A percentile compares a stretch with the other conserved stretches of the same genome.
Evolutionary conservation across 2,797 vertebrate species (phyloP).

Genomic region (Rhinichthys osculus): DNA sequence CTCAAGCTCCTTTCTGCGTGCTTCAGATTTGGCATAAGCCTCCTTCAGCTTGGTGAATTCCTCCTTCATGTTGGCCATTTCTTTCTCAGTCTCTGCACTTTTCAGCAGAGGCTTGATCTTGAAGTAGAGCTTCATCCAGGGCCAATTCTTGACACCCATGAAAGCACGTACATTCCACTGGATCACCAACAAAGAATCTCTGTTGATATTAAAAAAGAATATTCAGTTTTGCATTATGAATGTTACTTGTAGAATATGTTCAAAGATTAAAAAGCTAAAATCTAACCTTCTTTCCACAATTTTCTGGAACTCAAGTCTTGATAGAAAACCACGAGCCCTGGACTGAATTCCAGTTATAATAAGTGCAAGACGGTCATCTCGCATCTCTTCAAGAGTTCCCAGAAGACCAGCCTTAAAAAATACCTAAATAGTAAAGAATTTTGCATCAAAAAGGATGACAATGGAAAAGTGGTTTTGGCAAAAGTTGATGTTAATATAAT

Average conservation of each 20-base stretch:
- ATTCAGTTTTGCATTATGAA: background rate
- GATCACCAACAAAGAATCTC: background rate
- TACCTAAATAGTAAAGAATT: constrained; percentile 71
- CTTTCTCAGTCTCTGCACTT: constrained; percentile 72
- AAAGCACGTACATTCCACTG: constrained; percentile 67
- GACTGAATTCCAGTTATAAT: constrained; percentile 87
- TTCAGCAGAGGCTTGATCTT: constrained; percentile 84
- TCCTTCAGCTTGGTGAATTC: background rate
- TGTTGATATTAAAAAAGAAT: background rate
- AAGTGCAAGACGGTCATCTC: constrained; percentile 81
- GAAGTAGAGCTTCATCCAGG: constrained; percentile 64
- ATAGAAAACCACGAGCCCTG: constrained; percentile 79
- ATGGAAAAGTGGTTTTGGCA: background rate
- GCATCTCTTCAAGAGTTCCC: background rate
- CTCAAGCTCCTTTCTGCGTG: background rate
- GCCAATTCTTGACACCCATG: constrained; percentile 87
- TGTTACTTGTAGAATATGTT: background rate
- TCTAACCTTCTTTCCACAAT: constrained; percentile 82
- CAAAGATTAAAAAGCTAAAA: background rate
- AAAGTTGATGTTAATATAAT: background rate
- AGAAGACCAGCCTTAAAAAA: constrained; percentile 83
- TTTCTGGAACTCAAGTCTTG: constrained; percentile 85
- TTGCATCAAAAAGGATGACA: background rate
- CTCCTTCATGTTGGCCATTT: constrained; percentile 21
- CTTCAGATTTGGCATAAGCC: background rate